A percentile compares a stretch with the other conserved stretches of the same genome.
phyloP scores from a whole-genome alignment of 1,140 invertebrate genomes.

The Himalopsyche phryganea region DNA sequence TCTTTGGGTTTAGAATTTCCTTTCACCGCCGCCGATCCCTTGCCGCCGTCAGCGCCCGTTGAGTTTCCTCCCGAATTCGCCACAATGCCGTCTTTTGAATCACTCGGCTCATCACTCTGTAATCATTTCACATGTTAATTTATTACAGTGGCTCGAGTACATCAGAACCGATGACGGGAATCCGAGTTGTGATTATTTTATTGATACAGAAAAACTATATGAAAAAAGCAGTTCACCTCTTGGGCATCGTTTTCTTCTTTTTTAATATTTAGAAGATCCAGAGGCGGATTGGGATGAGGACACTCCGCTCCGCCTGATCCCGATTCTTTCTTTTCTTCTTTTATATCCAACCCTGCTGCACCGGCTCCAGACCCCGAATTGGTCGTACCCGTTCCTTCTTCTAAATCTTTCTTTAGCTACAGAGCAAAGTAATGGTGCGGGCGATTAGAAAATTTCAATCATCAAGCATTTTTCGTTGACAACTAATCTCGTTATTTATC shows the following conservation, averaged over 20 bases:
- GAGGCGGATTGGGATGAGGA: conserved; percentile 18
- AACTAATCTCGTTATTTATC: too few relatives aligned
- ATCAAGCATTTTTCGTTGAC: too few relatives aligned
- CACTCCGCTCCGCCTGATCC: conserved; percentile 15
- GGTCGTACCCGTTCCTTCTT: conserved; percentile 19
- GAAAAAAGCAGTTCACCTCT: conserved; percentile 19
- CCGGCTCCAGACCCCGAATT: neutral
- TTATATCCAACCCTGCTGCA: conserved; percentile 4
- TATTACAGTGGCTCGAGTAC: too few relatives aligned
- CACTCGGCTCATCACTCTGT: conserved; percentile 23
- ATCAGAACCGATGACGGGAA: too few relatives aligned
- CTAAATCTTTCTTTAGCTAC: conserved; percentile 31
- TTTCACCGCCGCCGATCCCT: conserved; percentile 33
- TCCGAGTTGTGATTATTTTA: too few relatives aligned
- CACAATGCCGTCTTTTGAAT: conserved; percentile 31
- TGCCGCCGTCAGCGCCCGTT: conserved; percentile 16
- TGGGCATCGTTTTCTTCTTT: conserved; percentile 55
- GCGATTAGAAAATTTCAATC: too few relatives aligned
- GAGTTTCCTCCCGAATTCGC: conserved; percentile 16
- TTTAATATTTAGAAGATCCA: conserved; percentile 50
- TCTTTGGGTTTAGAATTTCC: conserved; percentile 30
- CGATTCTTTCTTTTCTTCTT: conserved; percentile 31
- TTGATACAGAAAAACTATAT: too few relatives aligned
- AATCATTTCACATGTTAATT: neutral
- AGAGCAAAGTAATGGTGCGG: too few relatives aligned